Base-by-base conservation (phyloP, 2,113 vertebrate genomes). In the Blennius ocellaris region DNA sequence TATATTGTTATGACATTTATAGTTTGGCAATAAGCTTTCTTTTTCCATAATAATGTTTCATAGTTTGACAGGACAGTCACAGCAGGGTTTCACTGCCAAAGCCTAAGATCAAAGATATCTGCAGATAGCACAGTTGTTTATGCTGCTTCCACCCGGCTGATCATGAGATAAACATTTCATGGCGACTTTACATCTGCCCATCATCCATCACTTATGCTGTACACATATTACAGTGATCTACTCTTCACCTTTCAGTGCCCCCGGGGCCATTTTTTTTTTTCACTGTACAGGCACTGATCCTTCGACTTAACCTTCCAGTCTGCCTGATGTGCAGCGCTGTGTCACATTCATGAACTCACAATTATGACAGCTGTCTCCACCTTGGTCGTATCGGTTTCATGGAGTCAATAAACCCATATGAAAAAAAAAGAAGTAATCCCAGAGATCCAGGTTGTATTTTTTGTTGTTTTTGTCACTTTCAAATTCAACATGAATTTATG, bases 201-300 rank as follows among this genome's bases (percentile, higher is more conserved):
- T 73, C 50, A 11, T 54, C 45, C 54, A 51, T 44, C 41, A 51
- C 1, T 48, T 10, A 48, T 5, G 4, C 47, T 52, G n/a, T 6
- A 45, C 54, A 2, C 52, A 14, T 49, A 11, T 58, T 30, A 50
- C 41, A 56, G 6, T 58, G 6, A 79, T 81, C 68, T 50, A 50
- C 48, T 40, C 14, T 0, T 66, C 71, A 76, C 69, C 66, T 40
- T 44, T 57, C 49, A 3, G 2, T 58, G 68, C 52, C 74, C 64
- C n/a, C 8, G 1, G 30, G 48, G 30, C 43, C 5, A 12, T 16
- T 6, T 30, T 57, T 30, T 30, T 30, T 30, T 4, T 39, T 2
- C 21, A 48, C 51, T 47, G 21, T 14, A 41, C 12, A 38, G 17
- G n/a, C 37, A 54, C 41, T 69, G 52, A 58, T 49, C 50, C 53